Base-by-base conservation (phyloP, 1,140 invertebrate genomes). In the Papilio polyxenes region DNA sequence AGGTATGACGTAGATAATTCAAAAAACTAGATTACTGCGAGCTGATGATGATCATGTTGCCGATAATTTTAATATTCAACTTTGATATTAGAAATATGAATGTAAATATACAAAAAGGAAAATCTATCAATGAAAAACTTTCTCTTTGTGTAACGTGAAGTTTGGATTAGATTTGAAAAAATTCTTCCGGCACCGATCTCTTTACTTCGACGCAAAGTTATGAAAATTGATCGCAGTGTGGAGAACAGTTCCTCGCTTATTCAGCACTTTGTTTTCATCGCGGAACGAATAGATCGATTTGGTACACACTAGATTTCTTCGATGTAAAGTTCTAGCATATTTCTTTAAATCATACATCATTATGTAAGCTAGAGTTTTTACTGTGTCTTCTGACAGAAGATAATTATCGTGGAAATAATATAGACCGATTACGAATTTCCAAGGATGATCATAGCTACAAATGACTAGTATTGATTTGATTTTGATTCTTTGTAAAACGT, bases 101-200 rank as follows among this genome's bases (percentile, higher is more conserved):
- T 23, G 23, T 65, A 10, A 11, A 23, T 23, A 13, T 62, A 8
- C 20, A 13, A 65, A 65, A 23, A 65, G 23, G 9, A 65, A 65
- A 65, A 9, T 31, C 8, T 65, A 65, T 65, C 8, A 11, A 23
- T 65, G 62, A 20, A 65, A 59, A 59, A 9, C 10, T 31, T 65
- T 65, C 62, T 4, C 10, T 65, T 65, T 31, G 62, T 15, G 20
- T 65, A 65, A 23, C 62, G 62, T 31, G 10, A 65, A 65, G 62
- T 65, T 65, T 31, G 62, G 62, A 65, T 65, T 65, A 65, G 62
- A 31, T 31, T 65, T 31, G 62, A 59, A 59, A 59, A 65, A 65
- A 31, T 11, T 65, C 62, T 65, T 65, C 62, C 20, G 8, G 20
- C 8, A 65, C 20, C 62, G 62, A 31, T 65, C 62, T 20, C 20